A percentile compares a stretch with the other conserved stretches of the same genome.
Conservation (phyloP, 1,140 invertebrate species). For the Saxidomus purpurata region DNA sequence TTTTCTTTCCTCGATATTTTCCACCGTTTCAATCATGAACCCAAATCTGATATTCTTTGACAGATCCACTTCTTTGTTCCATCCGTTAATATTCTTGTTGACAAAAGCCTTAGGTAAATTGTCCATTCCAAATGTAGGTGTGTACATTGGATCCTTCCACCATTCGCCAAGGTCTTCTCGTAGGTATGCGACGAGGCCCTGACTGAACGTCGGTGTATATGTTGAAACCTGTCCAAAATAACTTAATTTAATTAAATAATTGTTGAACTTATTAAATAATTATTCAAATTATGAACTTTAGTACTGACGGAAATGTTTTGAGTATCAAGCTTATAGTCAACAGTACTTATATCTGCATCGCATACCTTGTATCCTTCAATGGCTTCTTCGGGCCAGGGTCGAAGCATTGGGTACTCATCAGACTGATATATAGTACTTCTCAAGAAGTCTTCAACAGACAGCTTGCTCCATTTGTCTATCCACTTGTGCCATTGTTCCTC, state of each 20-base stretch:
- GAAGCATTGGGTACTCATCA: neutral
- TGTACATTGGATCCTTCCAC: slow-evolving; percentile 63
- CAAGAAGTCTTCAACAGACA: slow-evolving; percentile 64
- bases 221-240: slow-evolving; percentile 22
- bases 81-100: neutral
- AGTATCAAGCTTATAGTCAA: too few relatives aligned
- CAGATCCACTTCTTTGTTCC: slow-evolving; percentile 59
- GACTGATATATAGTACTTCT: slow-evolving; percentile 26
- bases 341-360: neutral
- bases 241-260: too few relatives aligned
- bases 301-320: too few relatives aligned
- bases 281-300: too few relatives aligned
- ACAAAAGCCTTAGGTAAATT: slow-evolving; percentile 57
- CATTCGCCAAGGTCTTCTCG: slow-evolving; percentile 59
- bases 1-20: neutral
- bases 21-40: slow-evolving; percentile 45
- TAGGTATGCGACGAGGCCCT: slow-evolving; percentile 36
- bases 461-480: slow-evolving; percentile 68
- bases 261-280: too few relatives aligned
- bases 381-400: slow-evolving; percentile 69
- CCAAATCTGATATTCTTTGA: slow-evolving; percentile 45
- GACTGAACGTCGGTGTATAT: slow-evolving; percentile 31
- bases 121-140: slow-evolving; percentile 68
- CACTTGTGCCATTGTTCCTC: slow-evolving; percentile 61
- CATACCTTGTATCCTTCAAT: slow-evolving; percentile 66